Conservation (phyloP, 2,888 invertebrate species). For the Drosophila testacea region DNA sequence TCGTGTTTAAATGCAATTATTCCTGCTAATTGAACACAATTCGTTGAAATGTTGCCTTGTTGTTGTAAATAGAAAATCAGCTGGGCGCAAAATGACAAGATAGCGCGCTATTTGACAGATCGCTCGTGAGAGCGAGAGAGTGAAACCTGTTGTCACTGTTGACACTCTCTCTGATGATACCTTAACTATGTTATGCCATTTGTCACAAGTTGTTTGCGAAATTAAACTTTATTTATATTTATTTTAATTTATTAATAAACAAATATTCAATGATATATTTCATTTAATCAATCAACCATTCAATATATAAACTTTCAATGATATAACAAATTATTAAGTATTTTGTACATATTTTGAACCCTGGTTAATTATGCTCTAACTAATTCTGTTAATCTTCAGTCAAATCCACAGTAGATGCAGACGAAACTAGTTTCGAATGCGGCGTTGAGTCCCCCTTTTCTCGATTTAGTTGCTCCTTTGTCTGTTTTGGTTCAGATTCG, state of each 20-base stretch:
- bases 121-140: not conserved
- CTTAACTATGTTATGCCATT: conserved; percentile 2
- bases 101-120: not conserved
- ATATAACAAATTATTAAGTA: not conserved
- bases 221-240: not conserved
- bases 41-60: conserved; percentile 11
- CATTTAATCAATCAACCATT: not conserved
- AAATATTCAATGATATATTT: not conserved
- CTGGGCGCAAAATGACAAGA: conserved; percentile 48
- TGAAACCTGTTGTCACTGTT: conserved; percentile 23
- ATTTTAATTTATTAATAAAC: not conserved
- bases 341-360: conserved; percentile 17
- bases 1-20: conserved; percentile 12
- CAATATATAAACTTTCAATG: conserved; percentile 8
- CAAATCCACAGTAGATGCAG: conserved; percentile 56
- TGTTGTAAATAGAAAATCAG: conserved; percentile 64
- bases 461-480: not conserved
- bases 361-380: not conserved
- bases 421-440: not conserved
- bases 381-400: conserved; percentile 56
- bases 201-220: not conserved
- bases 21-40: conserved; percentile 28
- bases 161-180: conserved; percentile 11
- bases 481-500: conserved; percentile 16
- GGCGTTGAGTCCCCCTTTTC: not conserved